These are phyloP conservation scores for Thera obeliscata DNA, from an alignment of 2,888 invertebrate genomes.

Conservation along the genomic window DNA sequence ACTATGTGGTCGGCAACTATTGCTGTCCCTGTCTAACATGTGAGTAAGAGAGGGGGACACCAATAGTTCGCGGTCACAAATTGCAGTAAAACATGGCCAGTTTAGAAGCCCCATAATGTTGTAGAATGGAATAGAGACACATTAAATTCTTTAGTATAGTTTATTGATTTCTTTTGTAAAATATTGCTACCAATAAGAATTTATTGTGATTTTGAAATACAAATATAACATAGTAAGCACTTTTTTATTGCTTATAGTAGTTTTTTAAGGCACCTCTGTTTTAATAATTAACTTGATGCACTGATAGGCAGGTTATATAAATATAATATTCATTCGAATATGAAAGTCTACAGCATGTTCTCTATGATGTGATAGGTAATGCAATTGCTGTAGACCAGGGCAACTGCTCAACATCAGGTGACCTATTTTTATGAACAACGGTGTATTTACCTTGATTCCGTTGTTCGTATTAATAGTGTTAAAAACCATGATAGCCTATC, in stretches of 20 bases:
- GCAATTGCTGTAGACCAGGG: no score
- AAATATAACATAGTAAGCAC: constrained; percentile 12
- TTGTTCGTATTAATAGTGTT: no score
- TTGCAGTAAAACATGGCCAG: no score
- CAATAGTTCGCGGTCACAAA: no score
- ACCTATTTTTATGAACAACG: no score
- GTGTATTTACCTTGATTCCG: no score
- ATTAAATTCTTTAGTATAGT: constrained; percentile 8
- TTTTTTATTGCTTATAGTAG: constrained; percentile 11
- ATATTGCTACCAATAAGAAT: constrained; percentile 22
- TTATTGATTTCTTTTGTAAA: constrained; percentile 26
- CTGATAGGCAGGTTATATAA: background rate
- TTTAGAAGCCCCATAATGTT: background rate
- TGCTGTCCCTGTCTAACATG: no score
- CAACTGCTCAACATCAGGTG: no score
- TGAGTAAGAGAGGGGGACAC: no score
- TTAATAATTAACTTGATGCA: background rate
- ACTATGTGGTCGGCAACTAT: no score
- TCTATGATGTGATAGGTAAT: no score
- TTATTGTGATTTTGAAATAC: constrained; percentile 27
- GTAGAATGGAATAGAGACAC: constrained; percentile 4
- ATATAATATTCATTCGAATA: background rate
- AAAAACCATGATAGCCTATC: no score
- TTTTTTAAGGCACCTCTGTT: background rate
- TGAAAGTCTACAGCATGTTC: background rate